These are phyloP conservation scores for Melanostoma scalare DNA, from an alignment of 2,888 invertebrate species.

Conservation along the genomic window DNA sequence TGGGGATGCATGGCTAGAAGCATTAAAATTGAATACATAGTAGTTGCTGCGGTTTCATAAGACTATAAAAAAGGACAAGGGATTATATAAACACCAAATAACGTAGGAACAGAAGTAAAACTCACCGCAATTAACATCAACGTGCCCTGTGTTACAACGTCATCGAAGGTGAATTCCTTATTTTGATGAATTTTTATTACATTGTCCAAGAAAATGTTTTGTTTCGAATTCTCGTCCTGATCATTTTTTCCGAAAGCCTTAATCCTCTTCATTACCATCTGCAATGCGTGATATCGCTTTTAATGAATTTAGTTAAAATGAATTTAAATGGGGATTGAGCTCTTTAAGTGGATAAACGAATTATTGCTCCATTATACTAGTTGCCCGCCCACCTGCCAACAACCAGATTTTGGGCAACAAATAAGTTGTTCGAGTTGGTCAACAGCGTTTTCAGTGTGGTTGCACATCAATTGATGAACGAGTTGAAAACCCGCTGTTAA, in stretches of 20 bases:
- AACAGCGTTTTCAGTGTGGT: no score
- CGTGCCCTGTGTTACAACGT: conserved; percentile 68
- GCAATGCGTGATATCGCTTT: neutral
- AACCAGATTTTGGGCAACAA: no score
- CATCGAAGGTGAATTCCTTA: conserved; percentile 60
- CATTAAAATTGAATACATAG: conserved; percentile 74
- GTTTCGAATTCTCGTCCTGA: neutral
- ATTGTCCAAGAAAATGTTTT: conserved; percentile 68
- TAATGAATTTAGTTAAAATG: neutral
- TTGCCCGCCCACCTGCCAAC: no score
- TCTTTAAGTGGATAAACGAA: no score
- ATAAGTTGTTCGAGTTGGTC: no score
- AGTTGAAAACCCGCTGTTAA: no score
- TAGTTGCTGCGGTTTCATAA: conserved; percentile 75
- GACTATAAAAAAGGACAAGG: conserved; percentile 74
- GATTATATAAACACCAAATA: neutral
- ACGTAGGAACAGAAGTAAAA: neutral
- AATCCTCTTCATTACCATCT: conserved; percentile 20
- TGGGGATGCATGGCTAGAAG: conserved; percentile 75
- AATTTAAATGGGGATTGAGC: neutral
- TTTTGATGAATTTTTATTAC: conserved; percentile 65
- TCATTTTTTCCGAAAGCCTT: neutral
- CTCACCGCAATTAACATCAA: conserved; percentile 73
- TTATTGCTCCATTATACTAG: no score
- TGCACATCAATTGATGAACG: no score